Conservation (phyloP, 2,113 vertebrate species). For the Tiliqua scincoides region DNA sequence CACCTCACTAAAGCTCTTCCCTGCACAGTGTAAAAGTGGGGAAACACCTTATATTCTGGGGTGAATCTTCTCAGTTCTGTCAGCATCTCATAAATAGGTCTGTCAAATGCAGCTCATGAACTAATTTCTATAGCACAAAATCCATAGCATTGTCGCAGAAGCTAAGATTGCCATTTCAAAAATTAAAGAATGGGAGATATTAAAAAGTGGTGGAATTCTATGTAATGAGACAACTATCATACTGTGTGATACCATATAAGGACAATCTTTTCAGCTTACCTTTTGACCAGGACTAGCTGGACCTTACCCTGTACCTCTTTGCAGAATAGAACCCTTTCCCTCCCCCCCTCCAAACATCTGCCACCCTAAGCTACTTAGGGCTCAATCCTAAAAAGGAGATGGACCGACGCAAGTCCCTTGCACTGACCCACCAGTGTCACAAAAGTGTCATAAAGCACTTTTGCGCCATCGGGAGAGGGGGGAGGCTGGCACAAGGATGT, state of each 20-base stretch:
- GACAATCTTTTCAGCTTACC: too few species aligned
- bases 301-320: background rate
- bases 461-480: too few species aligned
- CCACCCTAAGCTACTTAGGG: too few species aligned
- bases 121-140: background rate
- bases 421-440: too few species aligned
- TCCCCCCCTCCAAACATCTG: background rate
- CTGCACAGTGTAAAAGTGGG: slow-evolving; percentile 24
- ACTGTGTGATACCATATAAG: background rate
- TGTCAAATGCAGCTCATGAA: background rate
- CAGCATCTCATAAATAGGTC: background rate
- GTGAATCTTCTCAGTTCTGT: slow-evolving; percentile 3
- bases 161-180: background rate
- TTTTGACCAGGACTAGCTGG: too few species aligned
- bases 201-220: background rate
- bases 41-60: slow-evolving; percentile 8
- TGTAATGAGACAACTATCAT: background rate
- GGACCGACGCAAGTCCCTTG: too few species aligned
- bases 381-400: too few species aligned
- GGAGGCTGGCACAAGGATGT: too few species aligned
- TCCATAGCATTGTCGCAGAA: background rate
- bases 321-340: too few species aligned
- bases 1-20: slow-evolving; percentile 26
- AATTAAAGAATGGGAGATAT: background rate
- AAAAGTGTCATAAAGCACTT: too few species aligned